Percentiles rank a stretch among this genome's conserved stretches.
Conservation (phyloP, 1,140 invertebrate species). For the Eriocheir sinensis region DNA sequence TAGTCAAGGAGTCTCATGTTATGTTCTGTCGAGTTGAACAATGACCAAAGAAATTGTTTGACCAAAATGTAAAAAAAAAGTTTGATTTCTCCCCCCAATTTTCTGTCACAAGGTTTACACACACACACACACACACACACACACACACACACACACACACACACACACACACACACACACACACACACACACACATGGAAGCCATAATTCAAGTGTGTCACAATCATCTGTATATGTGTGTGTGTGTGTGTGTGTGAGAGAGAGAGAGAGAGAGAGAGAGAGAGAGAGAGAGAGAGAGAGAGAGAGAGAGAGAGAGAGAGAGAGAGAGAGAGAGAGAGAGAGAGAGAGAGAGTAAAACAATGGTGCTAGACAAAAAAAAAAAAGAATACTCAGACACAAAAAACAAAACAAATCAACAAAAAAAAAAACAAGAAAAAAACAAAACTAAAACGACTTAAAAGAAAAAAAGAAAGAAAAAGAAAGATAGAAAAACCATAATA, state of each 20-base stretch:
- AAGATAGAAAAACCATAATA: background rate
- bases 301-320: background rate
- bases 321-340: slow-evolving; percentile 27
- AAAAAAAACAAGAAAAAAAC: background rate
- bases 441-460: background rate
- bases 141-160: slow-evolving; percentile 36
- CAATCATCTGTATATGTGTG: too few relatives aligned
- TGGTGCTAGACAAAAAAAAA: background rate
- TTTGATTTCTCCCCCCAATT: background rate
- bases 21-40: slow-evolving; percentile 70
- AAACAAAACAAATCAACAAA: background rate
- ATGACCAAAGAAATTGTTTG: slow-evolving; percentile 77
- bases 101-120: background rate
- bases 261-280: slow-evolving; percentile 26
- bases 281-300: slow-evolving; percentile 38
- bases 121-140: slow-evolving; percentile 61
- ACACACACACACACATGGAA: background rate
- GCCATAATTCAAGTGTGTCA: background rate
- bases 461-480: background rate
- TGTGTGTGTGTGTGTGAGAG: too few relatives aligned
- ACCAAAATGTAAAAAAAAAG: slow-evolving; percentile 50
- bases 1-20: slow-evolving; percentile 70
- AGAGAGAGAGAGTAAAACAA: background rate
- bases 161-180: background rate
- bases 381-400: background rate